Evolutionary conservation across 2,797 vertebrate genomes (phyloP), one percentile per base, ranked within the genome.

Genomic region (Tachyglossus aculeatus): DNA sequence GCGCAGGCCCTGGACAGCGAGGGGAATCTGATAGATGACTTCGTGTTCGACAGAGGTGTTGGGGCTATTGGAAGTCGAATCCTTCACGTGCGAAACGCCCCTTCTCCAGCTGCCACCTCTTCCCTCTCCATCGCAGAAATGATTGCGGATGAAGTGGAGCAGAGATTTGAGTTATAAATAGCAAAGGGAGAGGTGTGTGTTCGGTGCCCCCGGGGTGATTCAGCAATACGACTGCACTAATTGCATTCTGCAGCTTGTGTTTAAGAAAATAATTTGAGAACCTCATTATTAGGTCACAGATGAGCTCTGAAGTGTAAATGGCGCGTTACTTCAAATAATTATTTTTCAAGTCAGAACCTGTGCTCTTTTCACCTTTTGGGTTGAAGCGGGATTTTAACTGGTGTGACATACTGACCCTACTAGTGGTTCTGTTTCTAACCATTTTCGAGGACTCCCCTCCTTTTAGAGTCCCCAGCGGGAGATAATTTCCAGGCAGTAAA

Each of bases 81-180:
- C 52, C 95, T 99, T 31, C 98, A 99, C 0, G 95, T 99, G 67
- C 92, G 97, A 34, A 99, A 99, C 1, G 97, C 98, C 1, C 97
- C 98, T 1, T 99, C 98, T 0, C 98, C 98, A 0, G 98, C 98
- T 0, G 98, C 97, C 16, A 99, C 97, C 60, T 99, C 98, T 43
- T 98, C 97, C 15, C 93, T 99, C 1, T 96, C 98, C 73, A 99
- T 99, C 18, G 96, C 87, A 1, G 91, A 93, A 66, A 92, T 95
- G 92, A 92, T 99, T 6, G 94, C 94, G 2, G 92, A 94, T 10
- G 97, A 99, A 83, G 94, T 91, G 11, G 89, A 94, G 74, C 89
- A 29, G 0, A 94, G 94, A 31, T 99, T 99, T 74, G 47, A 70
- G 2, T 66, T 98, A 36, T 98, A 84, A 44, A 5, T 21, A 24